A percentile compares a stretch with the other conserved stretches of the same genome.
phyloP scores from a whole-genome alignment of 2,888 invertebrate genomes.

The Leptinotarsa tumamoca region DNA sequence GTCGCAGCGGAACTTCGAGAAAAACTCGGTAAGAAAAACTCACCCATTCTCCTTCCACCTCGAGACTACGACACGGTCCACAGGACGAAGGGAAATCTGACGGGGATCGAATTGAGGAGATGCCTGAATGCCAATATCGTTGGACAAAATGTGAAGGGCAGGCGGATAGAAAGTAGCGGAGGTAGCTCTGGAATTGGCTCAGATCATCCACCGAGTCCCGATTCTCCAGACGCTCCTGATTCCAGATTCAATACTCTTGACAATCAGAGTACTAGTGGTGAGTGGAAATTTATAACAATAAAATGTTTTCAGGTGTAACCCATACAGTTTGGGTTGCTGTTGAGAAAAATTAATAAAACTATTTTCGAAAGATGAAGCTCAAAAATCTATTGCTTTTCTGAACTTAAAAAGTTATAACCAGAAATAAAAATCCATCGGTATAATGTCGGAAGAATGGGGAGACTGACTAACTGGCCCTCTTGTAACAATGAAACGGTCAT shows the following conservation, averaged over 20 bases:
- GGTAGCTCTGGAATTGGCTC: slow-evolving; percentile 91
- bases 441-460: no score
- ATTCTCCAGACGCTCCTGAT: slow-evolving; percentile 66
- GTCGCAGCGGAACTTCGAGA: slow-evolving; percentile 91
- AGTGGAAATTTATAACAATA: slow-evolving; percentile 55
- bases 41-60: slow-evolving; percentile 89
- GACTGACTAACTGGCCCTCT: no score
- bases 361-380: no score
- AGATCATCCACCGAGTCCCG: slow-evolving; percentile 88
- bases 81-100: slow-evolving; percentile 79
- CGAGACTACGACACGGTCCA: slow-evolving; percentile 95
- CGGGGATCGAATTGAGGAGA: slow-evolving; percentile 77
- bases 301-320: no score
- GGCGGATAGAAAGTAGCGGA: slow-evolving; percentile 68
- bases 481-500: no score
- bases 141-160: slow-evolving; percentile 66
- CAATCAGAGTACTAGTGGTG: slow-evolving; percentile 75
- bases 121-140: slow-evolving; percentile 80
- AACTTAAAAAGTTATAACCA: no score
- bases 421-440: no score
- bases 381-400: no score
- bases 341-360: no score
- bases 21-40: slow-evolving; percentile 71
- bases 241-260: slow-evolving; percentile 68
- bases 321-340: no score